phyloP scores from a whole-genome alignment of 2,888 invertebrate genomes.

The Exephanes ischioxanthus region DNA sequence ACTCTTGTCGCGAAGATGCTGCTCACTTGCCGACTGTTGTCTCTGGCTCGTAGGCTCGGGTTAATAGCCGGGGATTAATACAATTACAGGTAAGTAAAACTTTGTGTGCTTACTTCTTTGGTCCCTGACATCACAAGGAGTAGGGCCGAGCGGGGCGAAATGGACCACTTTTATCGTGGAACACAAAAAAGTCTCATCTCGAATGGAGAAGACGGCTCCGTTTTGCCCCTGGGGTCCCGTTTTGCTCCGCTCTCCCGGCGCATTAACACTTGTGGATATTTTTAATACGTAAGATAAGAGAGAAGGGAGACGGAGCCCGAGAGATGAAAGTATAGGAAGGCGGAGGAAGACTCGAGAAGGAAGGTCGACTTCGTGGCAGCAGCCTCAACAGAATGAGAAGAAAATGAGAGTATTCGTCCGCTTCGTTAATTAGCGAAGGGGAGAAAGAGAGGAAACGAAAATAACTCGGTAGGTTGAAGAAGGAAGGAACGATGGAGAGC shows the following conservation, averaged over 20 bases:
- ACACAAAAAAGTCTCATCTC: not conserved
- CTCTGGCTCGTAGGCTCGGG: not conserved
- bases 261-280: not conserved
- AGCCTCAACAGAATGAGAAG: slow-evolving; percentile 61
- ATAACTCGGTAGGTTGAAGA: slow-evolving; percentile 10
- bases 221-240: not conserved
- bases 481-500: slow-evolving; percentile 39
- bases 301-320: slow-evolving; percentile 60
- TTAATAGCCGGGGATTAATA: not conserved
- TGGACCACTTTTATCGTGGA: not conserved
- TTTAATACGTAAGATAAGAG: slow-evolving; percentile 51
- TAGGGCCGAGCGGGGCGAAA: not conserved
- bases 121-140: not conserved
- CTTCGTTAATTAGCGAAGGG: slow-evolving; percentile 69
- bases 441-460: slow-evolving; percentile 18
- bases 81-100: not conserved
- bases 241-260: not conserved
- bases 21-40: slow-evolving; percentile 27
- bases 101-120: not conserved
- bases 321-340: slow-evolving; percentile 31
- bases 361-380: slow-evolving; percentile 6
- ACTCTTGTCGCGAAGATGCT: slow-evolving; percentile 42
- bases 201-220: not conserved
- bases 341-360: slow-evolving; percentile 58
- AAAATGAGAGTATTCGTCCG: slow-evolving; percentile 72